Base-by-base conservation (phyloP, 2,113 vertebrate species). In the Glaucidium brasilianum region DNA sequence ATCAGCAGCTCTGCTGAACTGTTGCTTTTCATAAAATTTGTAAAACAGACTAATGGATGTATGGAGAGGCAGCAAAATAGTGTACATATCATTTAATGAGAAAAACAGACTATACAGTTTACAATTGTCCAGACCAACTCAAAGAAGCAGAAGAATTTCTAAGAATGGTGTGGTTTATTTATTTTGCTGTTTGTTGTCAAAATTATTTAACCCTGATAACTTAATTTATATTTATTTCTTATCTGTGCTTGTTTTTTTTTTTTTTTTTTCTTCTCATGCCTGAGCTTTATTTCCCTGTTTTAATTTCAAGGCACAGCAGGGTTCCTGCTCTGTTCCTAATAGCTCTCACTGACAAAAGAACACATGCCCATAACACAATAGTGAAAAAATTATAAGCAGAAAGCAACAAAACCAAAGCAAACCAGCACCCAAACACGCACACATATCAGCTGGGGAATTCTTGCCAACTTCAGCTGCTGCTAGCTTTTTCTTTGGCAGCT, bases 271-370 rank as follows among this genome's bases (percentile, higher is more conserved):
- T 88, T 76, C 41, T 83, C 26, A n/a, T 12, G 20, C 27, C 49
- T 84, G 35, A 93, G 71, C 6, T 80, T 64, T 91, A 68, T 91
- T 52, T 3, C 45, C 56, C 0, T 39, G 29, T 74, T 95, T 83
- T 97, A 97, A 97, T 96, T 97, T 97, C 95, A 97, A 96, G 77
- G 95, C 95, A 95, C 81, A 88, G 62, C 78, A 95, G 81, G 88
- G 78, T 86, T 97, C 56, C 91, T 93, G 88, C 71, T 88, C 92
- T 92, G 52, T 45, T 96, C 84, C 85, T 96, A 95, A 95, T 86
- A 94, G 88, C 55, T 87, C 78, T 97, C 63, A 55, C 62, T 91
- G 47, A 97, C 81, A 90, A 92, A 95, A 68, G 71, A 75, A 71
- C 62, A 91, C 73, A 71, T 89, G 29, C 32, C 41, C 29, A 25